Evolutionary conservation across 1,140 invertebrate species (phyloP), one percentile per base, ranked within the genome.

Genomic region (Bombus polaris): DNA sequence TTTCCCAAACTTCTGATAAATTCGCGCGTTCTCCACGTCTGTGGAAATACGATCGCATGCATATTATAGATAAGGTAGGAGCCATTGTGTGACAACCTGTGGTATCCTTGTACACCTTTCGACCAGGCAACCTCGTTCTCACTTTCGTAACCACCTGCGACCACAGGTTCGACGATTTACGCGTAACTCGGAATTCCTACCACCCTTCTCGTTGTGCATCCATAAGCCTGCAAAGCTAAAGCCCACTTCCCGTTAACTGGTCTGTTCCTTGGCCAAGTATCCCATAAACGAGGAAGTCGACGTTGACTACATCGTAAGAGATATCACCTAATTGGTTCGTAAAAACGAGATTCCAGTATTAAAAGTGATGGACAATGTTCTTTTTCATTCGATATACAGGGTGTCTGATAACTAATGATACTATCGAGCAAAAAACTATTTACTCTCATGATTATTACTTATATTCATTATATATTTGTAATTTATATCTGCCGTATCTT

Each of bases 191-290:
- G 10, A 53, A 47, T 77, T 44, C 28, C 35, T 22, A 6, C 57
- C 39, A 28, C 81, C 62, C 35, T 66, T 22, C 44, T 42, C 44
- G 39, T n/a, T 32, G 28, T n/a, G 66, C 78, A 77, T 72, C 75
- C 47, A 32, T 73, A 81, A 70, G 32, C 76, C 47, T 86, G 22
- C 71, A 42, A 86, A 89, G 68, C 88, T 89, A 71, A 53, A 82
- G 83, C 59, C 18, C 83, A 72, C 59, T 86, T 82, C 32, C 15
- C 73, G 53, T 86, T 86, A 88, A 88, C 83, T 75, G 66, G 68
- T 39, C 57, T 59, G 73, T 88, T 81, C 47, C 81, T n/a, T 9
- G 32, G 10, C 32, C 32, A 65, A 79, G 39, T 42, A 32, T 71
- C n/a, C 53, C 57, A 57, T 70, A 79, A 88, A 87, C 77, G 87